Conservation (phyloP, 2,797 vertebrate genomes). For the Myotis myotis region DNA sequence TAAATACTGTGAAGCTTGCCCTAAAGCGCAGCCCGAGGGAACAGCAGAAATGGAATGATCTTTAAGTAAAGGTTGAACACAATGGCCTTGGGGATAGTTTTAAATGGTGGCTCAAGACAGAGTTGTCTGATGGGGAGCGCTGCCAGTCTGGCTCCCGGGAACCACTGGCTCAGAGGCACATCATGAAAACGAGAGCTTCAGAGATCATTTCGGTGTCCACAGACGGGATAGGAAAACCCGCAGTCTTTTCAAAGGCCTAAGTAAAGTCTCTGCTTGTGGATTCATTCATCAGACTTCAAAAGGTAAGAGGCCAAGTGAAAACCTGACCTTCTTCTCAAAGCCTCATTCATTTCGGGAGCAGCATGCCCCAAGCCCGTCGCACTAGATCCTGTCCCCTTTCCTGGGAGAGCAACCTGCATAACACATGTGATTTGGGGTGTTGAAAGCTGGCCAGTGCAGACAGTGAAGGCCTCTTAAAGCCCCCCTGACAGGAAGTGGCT, state of each 20-base stretch:
- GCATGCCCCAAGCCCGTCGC: neutral
- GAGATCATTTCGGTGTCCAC: neutral
- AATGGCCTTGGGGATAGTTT: constrained; percentile 64
- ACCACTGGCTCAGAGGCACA: neutral
- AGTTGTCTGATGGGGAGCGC: constrained; percentile 15
- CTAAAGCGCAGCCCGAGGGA: constrained; percentile 72
- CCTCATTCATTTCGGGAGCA: neutral
- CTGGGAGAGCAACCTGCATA: neutral
- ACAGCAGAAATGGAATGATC: constrained; percentile 77
- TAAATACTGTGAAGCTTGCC: constrained; percentile 50
- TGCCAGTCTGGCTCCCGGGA: neutral
- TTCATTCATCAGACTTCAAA: neutral
- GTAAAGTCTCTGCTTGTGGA: neutral
- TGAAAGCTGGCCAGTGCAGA: neutral
- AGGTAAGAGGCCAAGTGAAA: neutral
- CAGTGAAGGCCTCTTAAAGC: too few species aligned
- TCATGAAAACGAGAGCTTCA: neutral
- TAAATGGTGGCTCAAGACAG: constrained; percentile 53
- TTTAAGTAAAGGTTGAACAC: constrained; percentile 83
- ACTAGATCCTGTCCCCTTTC: neutral
- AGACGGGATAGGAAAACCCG: neutral
- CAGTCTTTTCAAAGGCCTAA: neutral
- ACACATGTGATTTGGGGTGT: neutral
- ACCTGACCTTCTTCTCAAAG: neutral
- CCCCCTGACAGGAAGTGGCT: neutral